These are phyloP conservation scores for Acanthochromis polyacanthus DNA, from an alignment of 2,113 vertebrate species.

Conservation along the genomic window DNA sequence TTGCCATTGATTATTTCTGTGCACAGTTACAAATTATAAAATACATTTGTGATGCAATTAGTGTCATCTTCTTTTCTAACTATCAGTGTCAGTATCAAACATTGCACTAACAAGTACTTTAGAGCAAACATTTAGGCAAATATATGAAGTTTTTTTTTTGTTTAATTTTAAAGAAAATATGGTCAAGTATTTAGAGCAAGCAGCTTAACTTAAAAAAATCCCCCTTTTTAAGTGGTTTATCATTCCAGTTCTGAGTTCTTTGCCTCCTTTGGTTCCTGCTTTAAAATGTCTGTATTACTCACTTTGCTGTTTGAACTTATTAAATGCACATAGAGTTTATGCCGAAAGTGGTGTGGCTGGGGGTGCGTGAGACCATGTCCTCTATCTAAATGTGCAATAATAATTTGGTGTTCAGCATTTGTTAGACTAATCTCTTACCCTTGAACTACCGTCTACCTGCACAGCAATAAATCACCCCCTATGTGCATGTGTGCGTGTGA, in stretches of 20 bases:
- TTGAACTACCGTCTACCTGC: constrained; percentile 66
- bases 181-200: neutral
- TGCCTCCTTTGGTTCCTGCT: neutral
- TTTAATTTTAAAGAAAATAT: neutral
- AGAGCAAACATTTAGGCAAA: neutral
- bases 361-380: constrained; percentile 13
- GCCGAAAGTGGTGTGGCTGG: constrained; percentile 1
- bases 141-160: neutral
- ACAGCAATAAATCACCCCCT: constrained; percentile 61
- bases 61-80: too few relatives aligned
- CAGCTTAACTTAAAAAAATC: neutral
- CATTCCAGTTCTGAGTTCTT: neutral
- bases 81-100: neutral
- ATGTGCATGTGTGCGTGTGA: constrained; percentile 15
- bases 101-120: neutral
- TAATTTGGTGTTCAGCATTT: constrained; percentile 63
- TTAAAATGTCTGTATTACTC: neutral
- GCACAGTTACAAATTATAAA: too few relatives aligned
- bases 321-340: neutral
- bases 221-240: too few relatives aligned
- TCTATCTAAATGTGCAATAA: constrained; percentile 54
- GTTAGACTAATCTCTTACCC: constrained; percentile 63
- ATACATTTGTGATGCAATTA: too few relatives aligned
- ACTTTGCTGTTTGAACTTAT: neutral
- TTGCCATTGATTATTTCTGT: too few relatives aligned